These are phyloP conservation scores for Sialis fuliginosa DNA, from an alignment of 2,888 invertebrate genomes.

Conservation along the genomic window DNA sequence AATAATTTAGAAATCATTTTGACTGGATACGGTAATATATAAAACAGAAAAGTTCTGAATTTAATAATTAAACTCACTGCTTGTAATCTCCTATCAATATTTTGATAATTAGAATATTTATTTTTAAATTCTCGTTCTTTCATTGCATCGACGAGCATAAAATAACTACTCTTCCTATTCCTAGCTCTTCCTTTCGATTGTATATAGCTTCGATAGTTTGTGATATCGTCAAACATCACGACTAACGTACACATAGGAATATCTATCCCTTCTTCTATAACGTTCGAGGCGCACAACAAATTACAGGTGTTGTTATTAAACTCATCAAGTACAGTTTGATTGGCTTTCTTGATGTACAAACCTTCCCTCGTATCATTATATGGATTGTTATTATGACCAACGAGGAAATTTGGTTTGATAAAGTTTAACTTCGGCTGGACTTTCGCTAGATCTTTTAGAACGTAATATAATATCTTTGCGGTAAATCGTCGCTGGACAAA, in stretches of 20 bases:
- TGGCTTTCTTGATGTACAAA: slow-evolving; percentile 32
- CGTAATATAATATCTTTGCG: slow-evolving; percentile 53
- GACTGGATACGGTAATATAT: slow-evolving; percentile 1
- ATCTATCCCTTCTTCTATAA: slow-evolving; percentile 83
- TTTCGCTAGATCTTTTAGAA: slow-evolving; percentile 35
- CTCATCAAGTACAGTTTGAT: slow-evolving; percentile 31
- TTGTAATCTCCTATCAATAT: background rate
- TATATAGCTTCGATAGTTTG: slow-evolving; percentile 65
- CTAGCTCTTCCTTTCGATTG: slow-evolving; percentile 84
- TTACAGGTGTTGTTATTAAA: slow-evolving; percentile 43
- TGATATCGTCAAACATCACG: slow-evolving; percentile 50
- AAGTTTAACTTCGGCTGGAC: slow-evolving; percentile 32
- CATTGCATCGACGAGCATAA: slow-evolving; percentile 29
- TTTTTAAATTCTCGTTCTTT: slow-evolving; percentile 17
- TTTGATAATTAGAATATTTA: slow-evolving; percentile 19
- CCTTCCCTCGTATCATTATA: slow-evolving; percentile 35
- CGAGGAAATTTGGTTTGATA: slow-evolving; percentile 50
- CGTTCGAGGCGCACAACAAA: slow-evolving; percentile 54
- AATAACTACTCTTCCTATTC: slow-evolving; percentile 37
- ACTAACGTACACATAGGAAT: slow-evolving; percentile 68
- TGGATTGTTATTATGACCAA: slow-evolving; percentile 45
- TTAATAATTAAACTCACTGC: background rate
- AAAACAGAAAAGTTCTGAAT: background rate
- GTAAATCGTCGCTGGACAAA: slow-evolving; percentile 58
- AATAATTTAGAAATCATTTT: too few species aligned